These are phyloP conservation scores for Callinectes sapidus DNA, from an alignment of 2,888 invertebrate species.

Conservation along the genomic window DNA sequence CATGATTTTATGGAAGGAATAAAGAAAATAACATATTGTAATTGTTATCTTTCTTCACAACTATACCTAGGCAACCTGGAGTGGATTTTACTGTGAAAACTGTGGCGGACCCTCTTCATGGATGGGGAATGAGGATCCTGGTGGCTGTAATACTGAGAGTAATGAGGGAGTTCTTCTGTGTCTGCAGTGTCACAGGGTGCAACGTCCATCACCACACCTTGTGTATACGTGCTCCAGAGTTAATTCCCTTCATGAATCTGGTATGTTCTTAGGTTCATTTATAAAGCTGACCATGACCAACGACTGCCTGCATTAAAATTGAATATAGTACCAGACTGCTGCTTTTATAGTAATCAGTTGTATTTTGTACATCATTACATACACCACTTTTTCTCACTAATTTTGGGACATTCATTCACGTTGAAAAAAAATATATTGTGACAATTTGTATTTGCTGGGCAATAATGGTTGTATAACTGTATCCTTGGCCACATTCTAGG, in stretches of 20 bases:
- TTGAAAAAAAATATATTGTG: not conserved
- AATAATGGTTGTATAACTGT: not conserved
- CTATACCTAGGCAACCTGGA: slow-evolving; percentile 55
- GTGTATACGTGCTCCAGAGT: slow-evolving; percentile 28
- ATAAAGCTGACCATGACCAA: not conserved
- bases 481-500: not conserved
- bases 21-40: not conserved
- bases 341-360: not conserved
- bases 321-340: not conserved
- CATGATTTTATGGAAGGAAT: not conserved
- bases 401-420: too few relatives aligned
- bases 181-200: slow-evolving; percentile 56
- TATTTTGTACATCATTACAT: not conserved
- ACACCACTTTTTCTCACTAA: too few relatives aligned
- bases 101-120: slow-evolving; percentile 53
- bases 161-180: slow-evolving; percentile 44
- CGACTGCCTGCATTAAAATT: not conserved
- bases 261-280: not conserved
- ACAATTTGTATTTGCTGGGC: not conserved
- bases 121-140: slow-evolving; percentile 36
- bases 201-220: slow-evolving; percentile 40
- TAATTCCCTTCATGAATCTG: slow-evolving; percentile 52
- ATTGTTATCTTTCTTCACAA: not conserved
- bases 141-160: not conserved
- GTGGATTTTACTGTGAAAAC: slow-evolving; percentile 56